Conservation (phyloP, 92 coral and sea anemone genomes). For the Plumapathes pennacea region DNA sequence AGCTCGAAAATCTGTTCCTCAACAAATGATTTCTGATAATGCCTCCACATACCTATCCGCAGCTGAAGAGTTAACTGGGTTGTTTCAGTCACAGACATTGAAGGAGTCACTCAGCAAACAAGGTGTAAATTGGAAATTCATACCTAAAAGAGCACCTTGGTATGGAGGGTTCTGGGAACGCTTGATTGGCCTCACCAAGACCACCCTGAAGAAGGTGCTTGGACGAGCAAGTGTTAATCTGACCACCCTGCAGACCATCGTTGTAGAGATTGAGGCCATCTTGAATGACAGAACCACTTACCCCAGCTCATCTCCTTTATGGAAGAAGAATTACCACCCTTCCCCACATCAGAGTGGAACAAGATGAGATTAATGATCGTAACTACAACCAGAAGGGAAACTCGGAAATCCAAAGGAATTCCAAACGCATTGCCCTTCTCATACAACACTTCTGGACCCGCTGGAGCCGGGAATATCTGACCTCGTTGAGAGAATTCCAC, state of each 20-base stretch:
- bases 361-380: conserved; percentile 29
- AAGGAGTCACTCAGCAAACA: conserved; percentile 32
- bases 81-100: conserved; percentile 41
- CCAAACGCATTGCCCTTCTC: conserved; percentile 11
- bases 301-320: conserved; percentile 54
- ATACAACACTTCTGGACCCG: conserved; percentile 19
- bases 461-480: conserved; percentile 26
- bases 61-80: conserved; percentile 35
- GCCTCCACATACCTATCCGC: conserved; percentile 53
- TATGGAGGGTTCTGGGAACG: conserved; percentile 60
- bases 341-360: conserved; percentile 21
- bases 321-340: conserved; percentile 48
- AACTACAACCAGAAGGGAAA: conserved; percentile 7
- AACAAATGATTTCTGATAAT: conserved; percentile 59
- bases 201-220: conserved; percentile 7
- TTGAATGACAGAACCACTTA: conserved; percentile 28
- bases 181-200: conserved; percentile 32
- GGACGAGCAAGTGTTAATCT: conserved; percentile 15
- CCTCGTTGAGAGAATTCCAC: conserved; percentile 27
- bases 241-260: background rate
- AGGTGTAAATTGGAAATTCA: conserved; percentile 37
- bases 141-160: conserved; percentile 57
- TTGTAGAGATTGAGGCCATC: conserved; percentile 11
- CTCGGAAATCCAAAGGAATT: conserved; percentile 4
- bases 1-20: conserved; percentile 51